Conservation (phyloP, 2,113 vertebrate genomes). For the Astur gentilis region DNA sequence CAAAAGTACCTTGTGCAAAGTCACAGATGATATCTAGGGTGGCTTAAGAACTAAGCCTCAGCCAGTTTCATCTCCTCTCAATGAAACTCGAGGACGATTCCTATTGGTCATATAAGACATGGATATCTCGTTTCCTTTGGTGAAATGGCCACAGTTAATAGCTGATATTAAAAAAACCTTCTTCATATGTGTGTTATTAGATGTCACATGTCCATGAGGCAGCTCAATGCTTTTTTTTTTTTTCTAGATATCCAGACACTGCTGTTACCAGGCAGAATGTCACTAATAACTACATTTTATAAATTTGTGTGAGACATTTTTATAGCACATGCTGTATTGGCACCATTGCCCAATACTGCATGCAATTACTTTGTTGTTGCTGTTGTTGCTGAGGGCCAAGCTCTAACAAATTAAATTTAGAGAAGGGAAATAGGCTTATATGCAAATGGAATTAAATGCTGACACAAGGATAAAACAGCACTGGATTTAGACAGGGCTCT, state of each 20-base stretch:
- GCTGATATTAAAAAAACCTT: background rate
- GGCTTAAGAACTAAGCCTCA: background rate
- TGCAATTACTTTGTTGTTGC: slow-evolving; percentile 66
- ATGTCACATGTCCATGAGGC: slow-evolving; percentile 1
- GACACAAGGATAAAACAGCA: slow-evolving; percentile 71
- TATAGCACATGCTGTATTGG: slow-evolving; percentile 57
- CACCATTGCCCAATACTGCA: slow-evolving; percentile 53
- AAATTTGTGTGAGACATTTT: slow-evolving; percentile 61
- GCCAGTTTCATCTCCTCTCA: background rate
- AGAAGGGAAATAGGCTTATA: slow-evolving; percentile 70
- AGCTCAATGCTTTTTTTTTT: background rate
- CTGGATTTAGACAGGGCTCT: slow-evolving; percentile 62
- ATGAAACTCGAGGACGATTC: background rate
- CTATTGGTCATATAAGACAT: background rate
- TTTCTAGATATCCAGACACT: background rate
- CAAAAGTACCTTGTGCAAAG: background rate
- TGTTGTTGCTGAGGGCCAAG: slow-evolving; percentile 63
- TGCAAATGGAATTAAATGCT: slow-evolving; percentile 76
- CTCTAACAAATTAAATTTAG: slow-evolving; percentile 73
- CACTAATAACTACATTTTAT: slow-evolving; percentile 54
- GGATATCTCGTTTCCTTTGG: background rate
- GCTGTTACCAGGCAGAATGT: slow-evolving; percentile 59
- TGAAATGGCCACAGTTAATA: background rate
- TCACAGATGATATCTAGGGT: background rate
- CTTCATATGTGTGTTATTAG: slow-evolving; percentile 7